Evolutionary conservation across 1,140 invertebrate genomes (phyloP).

Genomic region (Laupala kohalensis): DNA sequence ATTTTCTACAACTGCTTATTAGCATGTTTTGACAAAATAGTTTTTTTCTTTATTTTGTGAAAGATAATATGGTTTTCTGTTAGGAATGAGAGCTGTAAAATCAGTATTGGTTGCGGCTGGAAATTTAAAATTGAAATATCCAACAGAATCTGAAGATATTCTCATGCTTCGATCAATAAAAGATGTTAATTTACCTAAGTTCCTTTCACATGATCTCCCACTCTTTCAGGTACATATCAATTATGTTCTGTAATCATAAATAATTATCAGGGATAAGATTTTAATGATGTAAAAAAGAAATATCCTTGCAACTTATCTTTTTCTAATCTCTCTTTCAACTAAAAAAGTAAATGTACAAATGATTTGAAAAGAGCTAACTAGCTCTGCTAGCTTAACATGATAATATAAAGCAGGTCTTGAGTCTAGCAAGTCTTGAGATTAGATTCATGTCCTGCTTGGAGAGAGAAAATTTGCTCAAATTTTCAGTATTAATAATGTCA

Average conservation of each 20-base stretch:
- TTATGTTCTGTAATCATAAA: background rate
- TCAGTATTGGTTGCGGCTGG: slow-evolving; percentile 81
- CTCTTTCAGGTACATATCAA: slow-evolving; percentile 51
- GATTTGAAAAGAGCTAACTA: too few relatives aligned
- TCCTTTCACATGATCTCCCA: slow-evolving; percentile 74
- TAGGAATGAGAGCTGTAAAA: slow-evolving; percentile 74
- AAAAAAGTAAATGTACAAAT: too few relatives aligned
- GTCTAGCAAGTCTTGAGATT: too few relatives aligned
- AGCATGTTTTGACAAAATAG: background rate
- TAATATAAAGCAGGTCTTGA: too few relatives aligned
- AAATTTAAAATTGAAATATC: slow-evolving; percentile 78
- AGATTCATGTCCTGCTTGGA: too few relatives aligned
- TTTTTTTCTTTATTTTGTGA: background rate
- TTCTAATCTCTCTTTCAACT: too few relatives aligned
- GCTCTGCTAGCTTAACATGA: too few relatives aligned
- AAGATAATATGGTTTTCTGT: background rate
- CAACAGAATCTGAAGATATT: slow-evolving; percentile 68
- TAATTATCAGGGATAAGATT: too few relatives aligned
- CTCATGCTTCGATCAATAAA: slow-evolving; percentile 77
- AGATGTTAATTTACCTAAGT: slow-evolving; percentile 89
- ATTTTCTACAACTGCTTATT: background rate
- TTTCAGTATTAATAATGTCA: too few relatives aligned
- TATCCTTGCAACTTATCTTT: too few relatives aligned
- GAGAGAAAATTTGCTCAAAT: too few relatives aligned
- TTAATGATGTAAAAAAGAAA: too few relatives aligned